Base-by-base conservation (phyloP, 2,797 vertebrate species). In the Clamator glandarius region DNA sequence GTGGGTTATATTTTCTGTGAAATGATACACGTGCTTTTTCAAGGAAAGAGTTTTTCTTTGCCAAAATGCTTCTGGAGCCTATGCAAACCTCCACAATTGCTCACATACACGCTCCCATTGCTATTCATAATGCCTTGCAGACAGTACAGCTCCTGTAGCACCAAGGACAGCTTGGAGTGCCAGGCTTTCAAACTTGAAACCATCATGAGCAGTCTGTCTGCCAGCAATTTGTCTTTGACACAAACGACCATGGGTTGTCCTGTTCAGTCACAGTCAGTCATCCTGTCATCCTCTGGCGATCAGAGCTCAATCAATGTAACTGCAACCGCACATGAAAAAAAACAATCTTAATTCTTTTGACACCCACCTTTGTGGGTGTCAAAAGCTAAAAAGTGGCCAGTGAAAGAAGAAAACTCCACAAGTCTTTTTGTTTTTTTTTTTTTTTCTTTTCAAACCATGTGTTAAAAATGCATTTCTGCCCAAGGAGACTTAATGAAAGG, bases 391-490 rank as follows among this genome's bases (percentile, higher is more conserved):
- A 91, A 88, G 14, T 55, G 51, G 73, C 20, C 51, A 72, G 68
- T 1, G 18, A 83, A 82, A 81, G 23, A 82, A 11, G 19, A 91
- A 88, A 79, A 50, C 57, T 83, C 61, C 48, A 79, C 51, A n/a
- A n/a, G n/a, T 11, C 13, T 82, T 36, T 51, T 28, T n/a, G n/a
- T 11, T 13, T 82, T 36, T 51, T 50, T 39, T 10, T 15, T 82
- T 36, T 25, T 15, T 6, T 35, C 78, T 74, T 84, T 77, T 36
- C 50, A 92, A 88, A 51, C n/a, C 57, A 62, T 44, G 68, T 84
- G 44, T 87, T 81, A 82, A 81, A 96, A 95, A 68, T 12, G 35
- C 68, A 92, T 93, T 95, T 36, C 72, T 59, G 33, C 79, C 66
- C 66, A 79, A 79, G 35, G 20, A 90, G 25, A 35, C 51, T 57